Base-by-base conservation (phyloP, 1,140 invertebrate genomes). In the Aphelenchoides besseyi region DNA sequence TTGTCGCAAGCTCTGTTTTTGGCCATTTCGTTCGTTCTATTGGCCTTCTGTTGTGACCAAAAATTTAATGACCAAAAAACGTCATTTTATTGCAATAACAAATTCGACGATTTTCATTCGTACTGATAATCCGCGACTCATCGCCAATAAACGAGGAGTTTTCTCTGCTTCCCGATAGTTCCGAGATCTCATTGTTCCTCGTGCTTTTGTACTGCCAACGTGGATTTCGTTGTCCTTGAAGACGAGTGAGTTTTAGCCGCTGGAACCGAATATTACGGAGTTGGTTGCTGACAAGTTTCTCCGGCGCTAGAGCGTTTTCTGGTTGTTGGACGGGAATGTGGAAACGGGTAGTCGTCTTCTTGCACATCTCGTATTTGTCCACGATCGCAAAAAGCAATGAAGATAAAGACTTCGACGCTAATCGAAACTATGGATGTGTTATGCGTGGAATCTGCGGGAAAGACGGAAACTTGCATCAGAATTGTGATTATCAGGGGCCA, bases 401-500 rank as follows among this genome's bases (percentile, higher is more conserved):
- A 16, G 41, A n/a, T n/a, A n/a, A n/a, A n/a, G n/a, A n/a, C 18
- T 26, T 8, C 62, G 16, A 67, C 61, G 33, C n/a, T 8, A 16
- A 52, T 16, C 26, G 5, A 16, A 29, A 68, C 67, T 70, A 41
- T 23, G 48, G 70, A 0, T 80, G 78, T 71, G 79, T 64, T 9
- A 79, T 80, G 78, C 53, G 77, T 12, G 59, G 62, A 3, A 63
- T 80, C 12, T 80, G 78, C 69, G 79, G 76, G 0, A n/a, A 59
- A 36, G 70, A 82, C 33, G 74, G 71, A 2, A 63, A 77, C 16
- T 41, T 80, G 26, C 28, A 29, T 18, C 79, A 82, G 36, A 80
- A 80, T 55, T 80, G 78, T 36, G 30, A 41, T 16, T 82, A 75
- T 48, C 69, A 79, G n/a, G 48, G 73, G 8, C 73, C 71, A 18